Evolutionary conservation across 2,888 invertebrate species (phyloP), one percentile per base, ranked within the genome.

Genomic region (Andrena camellia): DNA sequence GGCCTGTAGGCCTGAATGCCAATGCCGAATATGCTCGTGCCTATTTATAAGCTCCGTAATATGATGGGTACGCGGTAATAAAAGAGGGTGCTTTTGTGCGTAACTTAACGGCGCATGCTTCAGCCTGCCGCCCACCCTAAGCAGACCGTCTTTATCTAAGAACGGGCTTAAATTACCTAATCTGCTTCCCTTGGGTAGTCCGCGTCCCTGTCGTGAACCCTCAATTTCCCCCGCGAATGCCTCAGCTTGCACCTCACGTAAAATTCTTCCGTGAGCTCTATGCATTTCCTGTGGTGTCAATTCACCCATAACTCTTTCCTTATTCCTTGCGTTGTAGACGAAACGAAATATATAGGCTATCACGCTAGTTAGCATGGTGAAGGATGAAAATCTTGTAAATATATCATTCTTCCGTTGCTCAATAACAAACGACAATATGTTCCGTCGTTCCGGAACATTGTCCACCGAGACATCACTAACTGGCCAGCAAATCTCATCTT

Each of bases 301-400:
- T 20, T 5, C 6, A 33, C 33, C 60, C 5, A 13, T n/a, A 2
- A 1, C 0, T 13, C 20, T 63, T 2, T 33, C 31, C 3, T 48
- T 66, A 0, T 13, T 8, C 4, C 2, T 29, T 13, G 0, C 3
- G 23, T 62, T 62, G 5, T 7, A 5, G 1, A 29, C 7, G 8
- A 71, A 62, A 20, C 71, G 62, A 31, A 62, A 17, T 13, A 59
- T n/a, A 20, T 71, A 62, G 1, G 71, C 71, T 23, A 63, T 29
- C 0, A 62, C 13, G 31, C 71, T 50, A 23, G 17, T 33, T 60
- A 60, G n/a, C 10, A 4, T 3, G 17, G 17, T 26, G 6, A 31
- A n/a, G 2, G 31, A n/a, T 0, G 31, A 31, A 4, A 5, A 60
- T 6, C 1, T 3, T n/a, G 13, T 8, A 4, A 50, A n/a, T n/a